phyloP scores from a whole-genome alignment of 2,888 invertebrate species.

The Magallana nippona region DNA sequence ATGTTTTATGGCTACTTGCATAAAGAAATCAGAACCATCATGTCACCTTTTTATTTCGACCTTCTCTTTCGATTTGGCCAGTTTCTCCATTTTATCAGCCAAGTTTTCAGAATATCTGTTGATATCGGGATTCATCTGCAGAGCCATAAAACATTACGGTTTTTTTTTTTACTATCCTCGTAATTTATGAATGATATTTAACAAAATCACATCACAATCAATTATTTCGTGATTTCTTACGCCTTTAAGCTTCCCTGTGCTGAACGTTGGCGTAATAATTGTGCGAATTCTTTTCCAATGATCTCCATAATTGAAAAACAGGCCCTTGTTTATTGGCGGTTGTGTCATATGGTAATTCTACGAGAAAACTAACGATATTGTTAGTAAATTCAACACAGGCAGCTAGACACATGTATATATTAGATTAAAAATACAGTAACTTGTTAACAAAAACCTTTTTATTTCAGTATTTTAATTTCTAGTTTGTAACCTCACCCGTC shows the following conservation, averaged over 20 bases:
- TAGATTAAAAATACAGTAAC: too few relatives aligned
- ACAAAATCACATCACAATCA: too few relatives aligned
- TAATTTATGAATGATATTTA: neutral
- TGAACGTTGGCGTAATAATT: constrained; percentile 63
- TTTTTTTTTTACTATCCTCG: neutral
- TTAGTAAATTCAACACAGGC: too few relatives aligned
- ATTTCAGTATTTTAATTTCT: too few relatives aligned
- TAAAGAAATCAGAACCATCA: too few relatives aligned
- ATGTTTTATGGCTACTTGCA: too few relatives aligned
- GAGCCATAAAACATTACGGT: neutral
- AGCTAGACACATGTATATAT: too few relatives aligned
- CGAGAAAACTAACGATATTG: too few relatives aligned
- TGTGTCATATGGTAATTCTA: constrained; percentile 11
- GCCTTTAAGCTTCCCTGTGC: constrained; percentile 61
- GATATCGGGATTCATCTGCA: constrained; percentile 43
- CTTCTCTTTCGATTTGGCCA: constrained; percentile 7
- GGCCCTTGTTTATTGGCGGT: constrained; percentile 45
- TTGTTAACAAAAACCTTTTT: too few relatives aligned
- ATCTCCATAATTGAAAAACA: constrained; percentile 54
- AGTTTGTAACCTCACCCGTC: constrained; percentile 41
- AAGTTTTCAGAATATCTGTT: constrained; percentile 36
- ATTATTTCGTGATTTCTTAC: constrained; percentile 43
- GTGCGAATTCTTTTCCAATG: constrained; percentile 64
- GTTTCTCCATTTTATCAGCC: constrained; percentile 34
- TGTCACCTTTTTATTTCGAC: neutral